phyloP scores from a whole-genome alignment of 2,888 invertebrate species.

The Drosophila diplacantha region DNA sequence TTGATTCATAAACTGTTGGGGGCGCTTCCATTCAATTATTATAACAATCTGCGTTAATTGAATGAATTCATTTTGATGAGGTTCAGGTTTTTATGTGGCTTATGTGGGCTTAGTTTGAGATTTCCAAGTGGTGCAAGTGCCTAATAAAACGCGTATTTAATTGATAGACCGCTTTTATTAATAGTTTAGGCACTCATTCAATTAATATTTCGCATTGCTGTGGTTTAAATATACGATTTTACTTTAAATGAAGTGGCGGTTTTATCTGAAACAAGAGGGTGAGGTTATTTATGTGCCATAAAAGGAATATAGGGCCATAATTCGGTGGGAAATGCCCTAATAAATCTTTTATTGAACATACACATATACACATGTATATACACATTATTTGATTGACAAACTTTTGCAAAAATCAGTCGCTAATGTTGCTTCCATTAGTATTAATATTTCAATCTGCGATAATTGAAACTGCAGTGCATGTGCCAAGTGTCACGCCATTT shows the following conservation, averaged over 20 bases:
- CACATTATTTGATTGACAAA: background rate
- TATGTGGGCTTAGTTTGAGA: slow-evolving; percentile 1
- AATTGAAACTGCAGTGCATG: slow-evolving; percentile 20
- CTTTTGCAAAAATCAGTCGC: slow-evolving; percentile 2
- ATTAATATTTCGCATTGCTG: background rate
- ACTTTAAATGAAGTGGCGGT: background rate
- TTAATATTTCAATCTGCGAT: slow-evolving; percentile 18
- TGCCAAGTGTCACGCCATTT: slow-evolving; percentile 26
- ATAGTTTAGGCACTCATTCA: background rate
- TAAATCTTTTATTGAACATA: background rate
- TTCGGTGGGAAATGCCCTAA: background rate
- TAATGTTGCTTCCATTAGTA: background rate
- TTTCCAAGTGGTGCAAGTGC: background rate
- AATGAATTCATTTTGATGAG: slow-evolving; percentile 11
- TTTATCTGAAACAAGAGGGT: background rate
- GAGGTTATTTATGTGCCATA: background rate
- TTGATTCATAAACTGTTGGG: slow-evolving; percentile 16
- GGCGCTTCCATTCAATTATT: slow-evolving; percentile 5
- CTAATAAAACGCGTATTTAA: slow-evolving; percentile 1
- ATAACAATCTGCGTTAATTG: slow-evolving; percentile 16
- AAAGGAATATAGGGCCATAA: slow-evolving; percentile 1
- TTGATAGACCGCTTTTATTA: background rate
- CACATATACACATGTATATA: background rate
- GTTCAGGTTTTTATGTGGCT: background rate
- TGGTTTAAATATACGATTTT: background rate